A percentile compares a stretch with the other conserved stretches of the same genome.
phyloP scores from a whole-genome alignment of 2,797 vertebrate genomes.

The Mus caroli region DNA sequence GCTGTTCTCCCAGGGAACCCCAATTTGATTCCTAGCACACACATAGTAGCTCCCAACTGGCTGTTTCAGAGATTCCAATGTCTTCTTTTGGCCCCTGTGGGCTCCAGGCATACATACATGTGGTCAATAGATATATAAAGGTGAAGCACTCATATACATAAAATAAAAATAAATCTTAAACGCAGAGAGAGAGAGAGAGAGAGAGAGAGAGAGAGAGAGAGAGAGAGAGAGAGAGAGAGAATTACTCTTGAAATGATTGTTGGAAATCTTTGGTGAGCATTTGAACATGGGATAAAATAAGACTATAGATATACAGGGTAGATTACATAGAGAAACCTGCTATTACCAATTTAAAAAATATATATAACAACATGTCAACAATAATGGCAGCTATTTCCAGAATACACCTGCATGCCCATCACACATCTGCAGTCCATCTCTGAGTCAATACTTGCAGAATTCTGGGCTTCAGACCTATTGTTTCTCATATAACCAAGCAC shows the following conservation, averaged over 20 bases:
- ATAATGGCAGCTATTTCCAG: not conserved
- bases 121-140: not conserved
- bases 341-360: not conserved
- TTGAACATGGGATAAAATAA: not conserved
- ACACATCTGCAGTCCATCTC: not conserved
- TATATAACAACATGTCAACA: not conserved
- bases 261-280: not conserved
- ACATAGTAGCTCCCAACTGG: not conserved
- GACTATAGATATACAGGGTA: not conserved
- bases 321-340: slow-evolving; percentile 4
- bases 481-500: slow-evolving; percentile 28
- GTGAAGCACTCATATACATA: not conserved
- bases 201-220: too few relatives aligned
- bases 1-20: not conserved
- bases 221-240: too few relatives aligned
- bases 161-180: not conserved
- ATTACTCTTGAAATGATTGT: not conserved
- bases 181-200: not conserved
- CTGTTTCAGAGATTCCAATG: not conserved
- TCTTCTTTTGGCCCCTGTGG: not conserved
- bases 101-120: not conserved
- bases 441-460: slow-evolving; percentile 4
- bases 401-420: not conserved
- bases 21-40: not conserved
- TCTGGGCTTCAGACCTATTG: not conserved